Conservation (phyloP, 2,113 vertebrate species). For the Nanorana parkeri region DNA sequence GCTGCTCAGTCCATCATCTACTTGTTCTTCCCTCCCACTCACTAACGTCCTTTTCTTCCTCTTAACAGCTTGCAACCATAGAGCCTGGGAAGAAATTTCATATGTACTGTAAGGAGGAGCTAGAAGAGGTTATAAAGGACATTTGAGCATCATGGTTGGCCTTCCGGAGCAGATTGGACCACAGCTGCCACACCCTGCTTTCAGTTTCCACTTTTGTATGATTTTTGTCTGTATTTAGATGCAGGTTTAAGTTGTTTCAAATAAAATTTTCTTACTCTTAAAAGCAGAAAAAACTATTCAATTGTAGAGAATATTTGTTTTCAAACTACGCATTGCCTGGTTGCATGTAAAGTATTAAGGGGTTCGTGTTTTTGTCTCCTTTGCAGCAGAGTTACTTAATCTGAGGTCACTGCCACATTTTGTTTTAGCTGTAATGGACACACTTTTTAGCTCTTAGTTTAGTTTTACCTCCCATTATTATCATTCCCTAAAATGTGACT, state of each 20-base stretch:
- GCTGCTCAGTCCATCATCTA: constrained; percentile 37
- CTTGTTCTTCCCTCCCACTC: constrained; percentile 24
- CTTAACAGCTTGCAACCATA: constrained; percentile 86
- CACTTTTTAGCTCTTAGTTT: no score
- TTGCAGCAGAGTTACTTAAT: no score
- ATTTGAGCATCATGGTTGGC: constrained; percentile 75
- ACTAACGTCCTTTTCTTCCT: constrained; percentile 15
- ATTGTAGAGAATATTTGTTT: no score
- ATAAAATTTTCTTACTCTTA: constrained; percentile 71
- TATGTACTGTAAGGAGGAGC: constrained; percentile 98
- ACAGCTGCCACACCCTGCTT: neutral
- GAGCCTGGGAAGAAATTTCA: constrained; percentile 96
- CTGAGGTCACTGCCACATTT: no score
- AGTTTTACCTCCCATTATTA: no score
- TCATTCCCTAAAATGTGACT: no score
- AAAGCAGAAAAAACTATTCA: neutral
- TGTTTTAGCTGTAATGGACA: no score
- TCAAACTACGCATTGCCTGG: no score
- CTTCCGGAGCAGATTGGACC: neutral
- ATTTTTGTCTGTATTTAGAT: constrained; percentile 75
- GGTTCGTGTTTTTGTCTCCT: no score
- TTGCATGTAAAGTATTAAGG: no score
- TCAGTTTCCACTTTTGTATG: constrained; percentile 64
- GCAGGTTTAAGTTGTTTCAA: constrained; percentile 67
- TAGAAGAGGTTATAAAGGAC: constrained; percentile 97